phyloP scores from a whole-genome alignment of 2,888 invertebrate genomes.

The Caradrina clavipalpis region DNA sequence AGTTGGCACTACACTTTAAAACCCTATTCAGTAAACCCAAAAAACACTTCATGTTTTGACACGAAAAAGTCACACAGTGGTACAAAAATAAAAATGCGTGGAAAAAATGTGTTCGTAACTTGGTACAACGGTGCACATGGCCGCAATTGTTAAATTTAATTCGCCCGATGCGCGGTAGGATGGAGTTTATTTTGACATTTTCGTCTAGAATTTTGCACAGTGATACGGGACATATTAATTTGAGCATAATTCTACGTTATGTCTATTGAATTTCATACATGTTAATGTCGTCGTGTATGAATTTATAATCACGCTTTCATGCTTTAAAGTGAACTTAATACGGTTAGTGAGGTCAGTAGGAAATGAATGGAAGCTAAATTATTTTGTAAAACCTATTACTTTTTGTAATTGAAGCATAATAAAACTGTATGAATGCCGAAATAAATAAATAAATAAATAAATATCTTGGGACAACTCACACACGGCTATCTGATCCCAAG shows the following conservation, averaged over 20 bases:
- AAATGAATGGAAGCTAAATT: neutral
- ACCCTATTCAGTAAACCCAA: slow-evolving; percentile 22
- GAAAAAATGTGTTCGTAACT: slow-evolving; percentile 40
- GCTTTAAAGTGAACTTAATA: slow-evolving; percentile 21
- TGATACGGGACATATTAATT: slow-evolving; percentile 29
- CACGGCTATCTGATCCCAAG: too few relatives aligned
- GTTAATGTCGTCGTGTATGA: slow-evolving; percentile 37
- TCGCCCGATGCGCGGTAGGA: neutral
- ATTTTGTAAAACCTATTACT: neutral
- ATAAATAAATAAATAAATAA: too few relatives aligned
- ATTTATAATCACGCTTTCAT: slow-evolving; percentile 40
- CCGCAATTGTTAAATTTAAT: slow-evolving; percentile 65
- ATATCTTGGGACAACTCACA: too few relatives aligned
- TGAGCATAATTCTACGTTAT: slow-evolving; percentile 47
- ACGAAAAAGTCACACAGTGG: slow-evolving; percentile 53
- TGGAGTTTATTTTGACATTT: slow-evolving; percentile 42
- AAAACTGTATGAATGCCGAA: too few relatives aligned
- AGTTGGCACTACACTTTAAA: slow-evolving; percentile 30
- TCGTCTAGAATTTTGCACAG: slow-evolving; percentile 26
- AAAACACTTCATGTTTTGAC: slow-evolving; percentile 54
- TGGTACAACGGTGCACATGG: slow-evolving; percentile 39
- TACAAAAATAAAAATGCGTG: slow-evolving; percentile 48
- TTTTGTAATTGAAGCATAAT: neutral
- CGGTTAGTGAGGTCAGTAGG: slow-evolving; percentile 1
- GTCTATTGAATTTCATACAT: slow-evolving; percentile 47